These are phyloP conservation scores for Acrossocheilus fasciatus DNA, from an alignment of 2,797 vertebrate genomes.

Conservation along the genomic window DNA sequence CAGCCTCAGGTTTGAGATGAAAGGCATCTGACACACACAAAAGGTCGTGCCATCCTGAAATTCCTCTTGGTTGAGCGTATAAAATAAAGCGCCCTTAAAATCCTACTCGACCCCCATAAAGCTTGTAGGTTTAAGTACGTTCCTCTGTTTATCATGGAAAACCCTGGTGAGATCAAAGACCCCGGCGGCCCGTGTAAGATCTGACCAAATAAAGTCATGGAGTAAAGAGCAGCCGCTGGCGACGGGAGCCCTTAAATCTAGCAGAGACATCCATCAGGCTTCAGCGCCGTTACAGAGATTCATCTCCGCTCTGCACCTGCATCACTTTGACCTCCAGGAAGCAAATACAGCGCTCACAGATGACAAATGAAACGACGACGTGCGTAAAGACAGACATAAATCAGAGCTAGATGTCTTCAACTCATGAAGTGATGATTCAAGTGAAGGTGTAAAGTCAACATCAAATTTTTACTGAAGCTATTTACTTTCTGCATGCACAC, in stretches of 20 bases:
- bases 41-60: constrained; percentile 1
- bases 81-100: constrained; percentile 28
- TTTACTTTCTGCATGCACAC: neutral
- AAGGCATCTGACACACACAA: constrained; percentile 5
- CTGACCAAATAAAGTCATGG: constrained; percentile 58
- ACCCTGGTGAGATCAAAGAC: constrained; percentile 46
- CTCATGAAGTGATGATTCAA: neutral
- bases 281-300: neutral
- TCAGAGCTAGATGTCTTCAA: neutral
- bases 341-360: neutral
- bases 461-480: neutral
- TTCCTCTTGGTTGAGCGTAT: constrained; percentile 25
- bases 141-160: constrained; percentile 51
- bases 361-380: neutral
- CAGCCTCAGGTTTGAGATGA: neutral
- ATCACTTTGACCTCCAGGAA: constrained; percentile 26
- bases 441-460: neutral
- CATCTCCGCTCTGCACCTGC: constrained; percentile 6
- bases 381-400: neutral
- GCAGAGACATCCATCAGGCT: constrained; percentile 40
- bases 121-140: constrained; percentile 28
- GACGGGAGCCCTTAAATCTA: constrained; percentile 53
- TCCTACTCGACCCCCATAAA: constrained; percentile 34
- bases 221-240: constrained; percentile 21
- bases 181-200: constrained; percentile 8